Conservation (phyloP, 2,888 invertebrate species). For the Tillus elongatus region DNA sequence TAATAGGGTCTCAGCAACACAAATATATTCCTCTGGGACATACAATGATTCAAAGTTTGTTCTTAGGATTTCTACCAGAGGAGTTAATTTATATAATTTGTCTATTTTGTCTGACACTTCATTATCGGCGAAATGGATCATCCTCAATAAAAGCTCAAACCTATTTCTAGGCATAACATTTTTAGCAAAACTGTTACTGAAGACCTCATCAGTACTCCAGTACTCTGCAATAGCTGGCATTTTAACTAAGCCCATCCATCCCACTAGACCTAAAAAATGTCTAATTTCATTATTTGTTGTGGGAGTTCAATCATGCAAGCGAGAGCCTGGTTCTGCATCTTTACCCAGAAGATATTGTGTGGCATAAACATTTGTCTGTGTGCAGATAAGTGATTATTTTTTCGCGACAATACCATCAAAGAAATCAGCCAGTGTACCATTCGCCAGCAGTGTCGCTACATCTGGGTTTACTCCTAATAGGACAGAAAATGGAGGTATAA, state of each 20-base stretch:
- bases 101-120: slow-evolving; percentile 3
- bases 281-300: slow-evolving; percentile 5
- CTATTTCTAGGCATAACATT: slow-evolving; percentile 4
- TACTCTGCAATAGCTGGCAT: slow-evolving; percentile 11
- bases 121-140: slow-evolving; percentile 6
- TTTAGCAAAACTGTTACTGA: slow-evolving; percentile 5
- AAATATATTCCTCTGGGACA: slow-evolving; percentile 7
- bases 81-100: slow-evolving; percentile 5
- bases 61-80: slow-evolving; percentile 6
- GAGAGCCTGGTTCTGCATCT: slow-evolving; percentile 10
- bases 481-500: slow-evolving; percentile 6
- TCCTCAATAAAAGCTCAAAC: slow-evolving; percentile 6
- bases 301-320: slow-evolving; percentile 12
- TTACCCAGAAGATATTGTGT: slow-evolving; percentile 10
- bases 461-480: slow-evolving; percentile 4
- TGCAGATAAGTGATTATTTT: slow-evolving; percentile 8
- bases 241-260: slow-evolving; percentile 14
- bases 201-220: slow-evolving; percentile 6
- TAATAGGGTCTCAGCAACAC: slow-evolving; percentile 8
- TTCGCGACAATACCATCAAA: slow-evolving; percentile 18
- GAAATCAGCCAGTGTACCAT: slow-evolving; percentile 9
- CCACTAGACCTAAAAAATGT: slow-evolving; percentile 10
- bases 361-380: slow-evolving; percentile 16
- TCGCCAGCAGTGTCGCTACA: slow-evolving; percentile 4
- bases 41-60: slow-evolving; percentile 6